Evolutionary conservation across 2,888 invertebrate genomes (phyloP).

Genomic region (Eristalis intricaria): DNA sequence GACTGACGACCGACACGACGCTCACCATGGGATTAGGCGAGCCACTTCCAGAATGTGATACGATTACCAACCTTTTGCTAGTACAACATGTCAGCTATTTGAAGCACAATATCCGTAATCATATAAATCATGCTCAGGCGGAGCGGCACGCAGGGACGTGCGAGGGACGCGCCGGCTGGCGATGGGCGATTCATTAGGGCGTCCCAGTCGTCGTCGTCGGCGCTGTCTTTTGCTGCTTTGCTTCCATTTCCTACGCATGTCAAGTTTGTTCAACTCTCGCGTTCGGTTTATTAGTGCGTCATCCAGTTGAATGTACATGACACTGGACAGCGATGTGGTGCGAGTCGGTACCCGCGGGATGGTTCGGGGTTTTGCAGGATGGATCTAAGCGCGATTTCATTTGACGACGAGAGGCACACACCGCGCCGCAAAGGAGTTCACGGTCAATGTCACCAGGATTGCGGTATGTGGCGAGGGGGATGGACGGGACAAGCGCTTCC

Average conservation of each 20-base stretch:
- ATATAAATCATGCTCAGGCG: constrained; percentile 60
- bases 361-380: not conserved
- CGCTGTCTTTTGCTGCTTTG: constrained; percentile 8
- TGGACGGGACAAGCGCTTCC: not conserved
- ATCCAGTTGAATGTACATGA: constrained; percentile 49
- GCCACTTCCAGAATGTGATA: constrained; percentile 51
- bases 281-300: constrained; percentile 63
- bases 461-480: not conserved
- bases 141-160: not conserved
- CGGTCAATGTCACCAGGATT: constrained; percentile 55
- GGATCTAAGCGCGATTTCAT: not conserved
- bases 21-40: constrained; percentile 31
- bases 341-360: not conserved
- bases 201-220: constrained; percentile 12
- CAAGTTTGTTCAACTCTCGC: constrained; percentile 61
- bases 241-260: constrained; percentile 63
- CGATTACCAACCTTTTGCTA: constrained; percentile 59
- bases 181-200: constrained; percentile 53
- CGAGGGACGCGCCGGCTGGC: not conserved
- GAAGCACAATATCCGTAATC: constrained; percentile 67
- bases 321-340: constrained; percentile 42
- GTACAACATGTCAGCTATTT: constrained; percentile 66
- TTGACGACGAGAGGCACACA: not conserved
- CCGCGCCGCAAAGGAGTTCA: constrained; percentile 31
- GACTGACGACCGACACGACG: not conserved